Evolutionary conservation across 1,140 invertebrate genomes (phyloP).

Genomic region (Achroia grisella): DNA sequence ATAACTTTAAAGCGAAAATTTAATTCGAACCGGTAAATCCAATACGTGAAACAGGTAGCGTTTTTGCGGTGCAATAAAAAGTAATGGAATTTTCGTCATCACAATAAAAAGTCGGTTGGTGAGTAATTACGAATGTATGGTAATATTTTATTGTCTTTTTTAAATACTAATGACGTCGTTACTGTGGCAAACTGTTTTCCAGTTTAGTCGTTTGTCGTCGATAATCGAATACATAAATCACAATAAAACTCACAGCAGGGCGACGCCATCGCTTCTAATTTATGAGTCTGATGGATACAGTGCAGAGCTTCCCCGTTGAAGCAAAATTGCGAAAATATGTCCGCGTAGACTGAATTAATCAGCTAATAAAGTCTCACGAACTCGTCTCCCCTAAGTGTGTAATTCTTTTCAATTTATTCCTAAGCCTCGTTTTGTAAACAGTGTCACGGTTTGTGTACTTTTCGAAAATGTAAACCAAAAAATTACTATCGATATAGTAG

Average conservation of each 20-base stretch:
- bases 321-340: constrained; percentile 15
- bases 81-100: neutral
- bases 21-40: neutral
- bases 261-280: constrained; percentile 45
- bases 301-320: neutral
- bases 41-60: neutral
- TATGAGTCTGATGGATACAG: constrained; percentile 33
- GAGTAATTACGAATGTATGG: neutral
- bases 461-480: neutral
- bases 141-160: constrained; percentile 2
- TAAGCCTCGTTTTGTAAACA: constrained; percentile 20
- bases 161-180: constrained; percentile 43
- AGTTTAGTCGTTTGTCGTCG: constrained; percentile 38
- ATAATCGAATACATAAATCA: constrained; percentile 60
- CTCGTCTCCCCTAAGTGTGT: constrained; percentile 9
- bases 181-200: constrained; percentile 30
- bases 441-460: constrained; percentile 20
- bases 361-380: constrained; percentile 8
- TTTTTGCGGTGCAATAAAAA: neutral
- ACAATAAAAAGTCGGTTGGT: neutral
- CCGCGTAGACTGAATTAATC: constrained; percentile 10
- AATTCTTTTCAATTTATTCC: constrained; percentile 28
- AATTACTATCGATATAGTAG: too few species aligned
- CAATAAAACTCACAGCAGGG: constrained; percentile 55
- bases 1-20: too few species aligned